Conservation (phyloP, 2,797 vertebrate genomes). For the Enteromius argenteus region DNA sequence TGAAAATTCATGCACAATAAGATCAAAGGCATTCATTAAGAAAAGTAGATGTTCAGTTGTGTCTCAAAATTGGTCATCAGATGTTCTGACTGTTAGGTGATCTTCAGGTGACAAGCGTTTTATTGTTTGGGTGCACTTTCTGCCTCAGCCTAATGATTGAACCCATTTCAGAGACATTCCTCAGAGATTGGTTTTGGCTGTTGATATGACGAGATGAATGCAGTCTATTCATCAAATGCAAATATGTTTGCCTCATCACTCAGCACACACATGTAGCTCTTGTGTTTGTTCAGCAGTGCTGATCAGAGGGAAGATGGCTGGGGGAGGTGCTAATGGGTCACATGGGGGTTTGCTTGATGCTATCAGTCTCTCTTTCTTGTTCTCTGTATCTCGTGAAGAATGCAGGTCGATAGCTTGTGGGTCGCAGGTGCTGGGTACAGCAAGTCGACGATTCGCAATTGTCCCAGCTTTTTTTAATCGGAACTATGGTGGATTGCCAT, state of each 20-base stretch:
- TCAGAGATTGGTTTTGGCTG: constrained; percentile 56
- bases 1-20: neutral
- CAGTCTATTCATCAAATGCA: constrained; percentile 67
- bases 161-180: constrained; percentile 56
- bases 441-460: neutral
- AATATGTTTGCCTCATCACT: constrained; percentile 61
- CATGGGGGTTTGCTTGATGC: constrained; percentile 29
- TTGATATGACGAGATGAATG: constrained; percentile 60
- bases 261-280: constrained; percentile 61
- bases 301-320: constrained; percentile 58
- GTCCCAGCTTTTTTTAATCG: neutral
- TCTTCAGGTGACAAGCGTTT: constrained; percentile 18
- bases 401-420: constrained; percentile 8
- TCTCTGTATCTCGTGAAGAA: constrained; percentile 4
- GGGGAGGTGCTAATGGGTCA: constrained; percentile 58
- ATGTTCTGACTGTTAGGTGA: neutral
- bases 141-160: constrained; percentile 45
- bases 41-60: neutral
- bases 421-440: constrained; percentile 7
- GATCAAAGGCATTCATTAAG: neutral
- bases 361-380: constrained; percentile 14
- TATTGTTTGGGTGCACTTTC: constrained; percentile 26
- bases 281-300: constrained; percentile 61
- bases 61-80: neutral
- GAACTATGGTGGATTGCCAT: neutral